Conservation (phyloP, 2,797 vertebrate species). For the Paedocypris micromegethes region DNA sequence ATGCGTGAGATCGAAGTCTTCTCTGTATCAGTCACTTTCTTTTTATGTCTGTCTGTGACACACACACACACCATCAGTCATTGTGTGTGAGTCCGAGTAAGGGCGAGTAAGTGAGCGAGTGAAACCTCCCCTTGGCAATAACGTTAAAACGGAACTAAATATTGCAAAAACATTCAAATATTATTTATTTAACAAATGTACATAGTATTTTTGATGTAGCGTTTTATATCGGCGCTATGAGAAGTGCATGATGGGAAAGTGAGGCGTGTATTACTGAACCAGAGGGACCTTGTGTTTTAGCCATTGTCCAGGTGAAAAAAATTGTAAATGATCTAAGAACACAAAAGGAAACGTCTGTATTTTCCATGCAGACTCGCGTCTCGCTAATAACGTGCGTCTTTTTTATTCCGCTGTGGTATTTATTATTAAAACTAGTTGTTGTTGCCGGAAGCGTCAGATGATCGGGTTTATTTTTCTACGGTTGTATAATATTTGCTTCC, state of each 20-base stretch:
- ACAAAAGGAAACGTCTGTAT: conserved; percentile 48
- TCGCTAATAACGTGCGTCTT: conserved; percentile 57
- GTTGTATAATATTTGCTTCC: conserved; percentile 40
- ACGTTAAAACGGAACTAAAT: conserved; percentile 58
- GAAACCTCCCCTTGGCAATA: conserved; percentile 59
- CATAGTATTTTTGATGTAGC: conserved; percentile 59
- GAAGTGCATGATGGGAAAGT: conserved; percentile 47
- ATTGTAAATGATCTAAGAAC: conserved; percentile 44
- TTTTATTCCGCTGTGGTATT: conserved; percentile 71
- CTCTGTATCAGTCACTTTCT: no score
- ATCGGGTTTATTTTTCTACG: conserved; percentile 43
- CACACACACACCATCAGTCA: background rate
- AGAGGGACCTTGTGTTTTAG: conserved; percentile 50
- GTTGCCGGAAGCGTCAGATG: conserved; percentile 54
- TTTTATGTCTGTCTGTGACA: no score
- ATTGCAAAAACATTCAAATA: conserved; percentile 47
- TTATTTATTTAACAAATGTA: conserved; percentile 61
- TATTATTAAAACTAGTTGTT: conserved; percentile 59
- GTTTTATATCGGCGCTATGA: conserved; percentile 54
- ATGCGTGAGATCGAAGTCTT: no score
- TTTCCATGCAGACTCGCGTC: conserved; percentile 53
- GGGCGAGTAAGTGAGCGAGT: conserved; percentile 30
- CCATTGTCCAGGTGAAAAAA: conserved; percentile 46
- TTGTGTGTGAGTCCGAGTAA: conserved; percentile 16
- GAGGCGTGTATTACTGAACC: conserved; percentile 43